Conservation (phyloP, 1,140 invertebrate species). For the Drosophila sturtevanti region DNA sequence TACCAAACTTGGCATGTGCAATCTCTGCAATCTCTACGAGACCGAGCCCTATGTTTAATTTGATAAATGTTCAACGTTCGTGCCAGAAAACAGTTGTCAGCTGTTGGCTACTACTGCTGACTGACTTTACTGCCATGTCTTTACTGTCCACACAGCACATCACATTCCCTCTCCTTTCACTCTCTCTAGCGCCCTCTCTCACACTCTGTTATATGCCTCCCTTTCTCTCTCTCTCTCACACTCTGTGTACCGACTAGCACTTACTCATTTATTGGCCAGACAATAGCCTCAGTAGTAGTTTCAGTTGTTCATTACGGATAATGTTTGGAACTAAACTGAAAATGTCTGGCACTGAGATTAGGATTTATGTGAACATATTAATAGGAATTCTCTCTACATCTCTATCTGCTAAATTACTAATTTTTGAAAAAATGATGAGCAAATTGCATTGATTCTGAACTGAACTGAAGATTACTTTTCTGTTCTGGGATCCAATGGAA, state of each 20-base stretch:
- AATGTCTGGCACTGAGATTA: constrained; percentile 47
- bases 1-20: constrained; percentile 13
- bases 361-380: constrained; percentile 71
- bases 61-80: constrained; percentile 72
- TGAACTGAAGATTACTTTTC: too few species aligned
- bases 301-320: constrained; percentile 50
- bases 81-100: constrained; percentile 77
- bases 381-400: constrained; percentile 38
- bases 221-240: background rate
- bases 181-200: background rate
- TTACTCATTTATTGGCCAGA: constrained; percentile 69
- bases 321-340: constrained; percentile 43
- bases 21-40: constrained; percentile 50
- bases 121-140: constrained; percentile 3
- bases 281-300: constrained; percentile 19
- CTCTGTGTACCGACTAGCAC: constrained; percentile 24
- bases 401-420: background rate
- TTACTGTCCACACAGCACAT: constrained; percentile 2
- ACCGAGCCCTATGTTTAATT: constrained; percentile 61
- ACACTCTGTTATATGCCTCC: too few species aligned
- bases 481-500: too few species aligned
- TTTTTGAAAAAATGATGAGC: background rate
- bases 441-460: constrained; percentile 9
- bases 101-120: constrained; percentile 21
- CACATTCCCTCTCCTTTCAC: background rate